Conservation (phyloP, 2,888 invertebrate species). For the Scaptomyza parva region DNA sequence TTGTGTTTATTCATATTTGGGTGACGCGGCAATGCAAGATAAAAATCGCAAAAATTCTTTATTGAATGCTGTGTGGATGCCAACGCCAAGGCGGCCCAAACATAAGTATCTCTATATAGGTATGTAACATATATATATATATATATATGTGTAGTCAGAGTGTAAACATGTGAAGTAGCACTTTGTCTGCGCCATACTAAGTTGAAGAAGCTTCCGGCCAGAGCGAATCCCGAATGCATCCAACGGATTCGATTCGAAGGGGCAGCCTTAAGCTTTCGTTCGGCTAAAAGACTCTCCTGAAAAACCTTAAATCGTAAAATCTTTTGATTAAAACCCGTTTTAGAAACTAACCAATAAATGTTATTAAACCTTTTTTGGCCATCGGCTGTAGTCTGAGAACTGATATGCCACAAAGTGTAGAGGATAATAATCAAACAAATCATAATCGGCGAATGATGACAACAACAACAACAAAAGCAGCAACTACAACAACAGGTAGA, state of each 20-base stretch:
- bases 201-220: constrained; percentile 56
- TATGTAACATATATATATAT: background rate
- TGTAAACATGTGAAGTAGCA: constrained; percentile 73
- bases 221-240: constrained; percentile 7
- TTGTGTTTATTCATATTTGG: constrained; percentile 30
- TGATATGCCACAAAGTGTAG: constrained; percentile 44
- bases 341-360: background rate
- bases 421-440: constrained; percentile 62
- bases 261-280: constrained; percentile 23
- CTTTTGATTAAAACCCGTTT: no score
- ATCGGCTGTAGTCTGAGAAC: background rate
- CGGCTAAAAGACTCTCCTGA: no score
- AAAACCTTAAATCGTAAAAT: no score
- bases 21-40: constrained; percentile 64
- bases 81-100: constrained; percentile 54
- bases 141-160: constrained; percentile 59
- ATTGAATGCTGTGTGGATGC: constrained; percentile 78
- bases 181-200: constrained; percentile 73
- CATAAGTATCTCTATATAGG: constrained; percentile 1
- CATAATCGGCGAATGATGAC: constrained; percentile 68
- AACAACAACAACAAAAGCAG: no score
- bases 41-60: constrained; percentile 80
- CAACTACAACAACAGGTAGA: constrained; percentile 63
- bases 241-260: constrained; percentile 1
- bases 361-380: background rate